Evolutionary conservation across 2,113 vertebrate species (phyloP).

Genomic region (Ictalurus punctatus): DNA sequence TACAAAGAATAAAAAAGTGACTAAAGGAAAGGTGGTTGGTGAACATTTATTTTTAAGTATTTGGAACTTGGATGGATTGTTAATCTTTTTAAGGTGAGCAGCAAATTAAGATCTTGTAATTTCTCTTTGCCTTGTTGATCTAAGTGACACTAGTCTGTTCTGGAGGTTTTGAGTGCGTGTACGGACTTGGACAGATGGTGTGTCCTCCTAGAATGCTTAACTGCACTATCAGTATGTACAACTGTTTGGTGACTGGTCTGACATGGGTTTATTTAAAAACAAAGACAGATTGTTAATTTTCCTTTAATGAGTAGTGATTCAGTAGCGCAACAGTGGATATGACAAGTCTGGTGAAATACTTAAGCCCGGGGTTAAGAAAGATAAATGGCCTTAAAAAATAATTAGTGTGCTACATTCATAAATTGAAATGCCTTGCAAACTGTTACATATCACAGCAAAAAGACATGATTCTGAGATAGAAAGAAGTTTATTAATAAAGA

Average conservation of each 20-base stretch:
- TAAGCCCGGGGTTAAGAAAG: background rate
- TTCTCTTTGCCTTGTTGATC: background rate
- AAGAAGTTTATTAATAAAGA: slow-evolving; percentile 74
- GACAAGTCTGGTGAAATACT: background rate
- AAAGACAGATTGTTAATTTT: background rate
- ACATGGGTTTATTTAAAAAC: background rate
- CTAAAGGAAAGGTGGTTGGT: slow-evolving; percentile 58
- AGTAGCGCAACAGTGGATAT: background rate
- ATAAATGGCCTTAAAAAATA: background rate
- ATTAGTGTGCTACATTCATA: background rate
- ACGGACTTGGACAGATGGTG: background rate
- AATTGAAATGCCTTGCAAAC: background rate
- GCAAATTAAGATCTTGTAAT: background rate
- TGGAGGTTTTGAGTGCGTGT: background rate
- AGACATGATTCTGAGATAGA: slow-evolving; percentile 27
- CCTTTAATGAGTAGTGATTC: background rate
- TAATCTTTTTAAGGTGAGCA: background rate
- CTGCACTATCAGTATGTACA: background rate
- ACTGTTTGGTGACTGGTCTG: background rate
- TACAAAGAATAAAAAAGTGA: slow-evolving; percentile 72
- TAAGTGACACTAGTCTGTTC: accelerated
- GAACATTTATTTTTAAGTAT: background rate
- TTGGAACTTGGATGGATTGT: too few relatives aligned
- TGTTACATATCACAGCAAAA: background rate
- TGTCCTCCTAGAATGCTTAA: background rate